Percentiles rank a stretch among this genome's conserved stretches.
Evolutionary conservation across 1,140 invertebrate species (phyloP).

Genomic region (Branchinecta lynchi): DNA sequence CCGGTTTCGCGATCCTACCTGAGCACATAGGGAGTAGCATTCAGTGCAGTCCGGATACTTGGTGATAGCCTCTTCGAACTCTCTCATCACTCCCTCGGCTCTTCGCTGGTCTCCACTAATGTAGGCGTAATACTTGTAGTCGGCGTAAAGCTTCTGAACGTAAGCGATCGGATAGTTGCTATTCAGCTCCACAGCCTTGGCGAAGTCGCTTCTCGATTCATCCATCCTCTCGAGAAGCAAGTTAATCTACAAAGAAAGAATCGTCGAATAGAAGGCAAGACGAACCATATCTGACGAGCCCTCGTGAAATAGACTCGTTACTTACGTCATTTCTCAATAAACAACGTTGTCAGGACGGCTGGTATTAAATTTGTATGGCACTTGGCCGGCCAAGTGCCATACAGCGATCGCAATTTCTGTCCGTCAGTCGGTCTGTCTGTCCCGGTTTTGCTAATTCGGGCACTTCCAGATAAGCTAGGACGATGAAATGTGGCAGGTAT

Average conservation of each 20-base stretch:
- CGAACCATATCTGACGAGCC: no score
- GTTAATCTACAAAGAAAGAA: slow-evolving; percentile 44
- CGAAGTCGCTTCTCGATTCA: slow-evolving; percentile 62
- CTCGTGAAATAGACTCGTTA: no score
- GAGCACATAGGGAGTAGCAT: slow-evolving; percentile 62
- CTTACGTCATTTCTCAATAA: no score
- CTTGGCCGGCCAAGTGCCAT: no score
- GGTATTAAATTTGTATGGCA: no score
- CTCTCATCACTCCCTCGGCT: slow-evolving; percentile 43
- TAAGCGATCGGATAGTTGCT: slow-evolving; percentile 63
- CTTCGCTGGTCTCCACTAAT: slow-evolving; percentile 37
- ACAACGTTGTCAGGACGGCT: no score
- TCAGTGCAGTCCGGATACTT: slow-evolving; percentile 70
- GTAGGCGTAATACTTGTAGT: slow-evolving; percentile 49
- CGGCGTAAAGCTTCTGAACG: slow-evolving; percentile 72
- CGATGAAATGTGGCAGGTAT: no score
- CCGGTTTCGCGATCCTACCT: slow-evolving; percentile 37
- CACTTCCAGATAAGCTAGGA: no score
- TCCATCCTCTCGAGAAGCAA: slow-evolving; percentile 61
- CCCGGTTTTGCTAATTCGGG: no score
- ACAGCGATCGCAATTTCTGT: no score
- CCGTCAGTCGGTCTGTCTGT: no score
- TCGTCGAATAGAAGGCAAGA: no score
- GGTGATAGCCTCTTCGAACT: slow-evolving; percentile 55
- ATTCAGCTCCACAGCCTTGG: slow-evolving; percentile 61